phyloP scores from a whole-genome alignment of 2,888 invertebrate genomes.

The Rhagium mordax region DNA sequence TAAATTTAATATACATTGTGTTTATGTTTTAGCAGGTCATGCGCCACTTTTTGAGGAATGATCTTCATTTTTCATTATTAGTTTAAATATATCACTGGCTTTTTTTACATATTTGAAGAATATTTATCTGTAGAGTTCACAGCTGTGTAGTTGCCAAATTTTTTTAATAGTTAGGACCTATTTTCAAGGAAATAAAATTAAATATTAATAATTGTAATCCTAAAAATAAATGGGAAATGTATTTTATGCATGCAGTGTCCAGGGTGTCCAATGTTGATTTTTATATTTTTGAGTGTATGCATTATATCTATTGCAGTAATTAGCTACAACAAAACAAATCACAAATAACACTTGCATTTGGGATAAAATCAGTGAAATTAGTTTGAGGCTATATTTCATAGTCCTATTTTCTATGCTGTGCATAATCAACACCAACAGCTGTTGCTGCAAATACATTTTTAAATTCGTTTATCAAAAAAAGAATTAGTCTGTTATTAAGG shows the following conservation, averaged over 20 bases:
- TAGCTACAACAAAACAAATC: neutral
- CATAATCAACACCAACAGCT: too few relatives aligned
- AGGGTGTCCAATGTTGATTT: conserved; percentile 28
- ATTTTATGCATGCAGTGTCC: conserved; percentile 25
- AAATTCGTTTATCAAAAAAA: too few relatives aligned
- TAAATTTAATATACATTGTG: neutral
- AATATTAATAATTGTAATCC: conserved; percentile 17
- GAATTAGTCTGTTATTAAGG: too few relatives aligned
- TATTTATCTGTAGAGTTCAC: conserved; percentile 14
- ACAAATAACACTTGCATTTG: too few relatives aligned
- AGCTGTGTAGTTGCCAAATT: neutral
- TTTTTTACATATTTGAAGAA: conserved; percentile 5
- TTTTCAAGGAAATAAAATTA: conserved; percentile 23
- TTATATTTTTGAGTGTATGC: neutral
- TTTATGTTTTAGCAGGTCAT: conserved; percentile 5
- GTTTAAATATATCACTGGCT: conserved; percentile 25
- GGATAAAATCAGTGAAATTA: too few relatives aligned
- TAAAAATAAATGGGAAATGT: conserved; percentile 9
- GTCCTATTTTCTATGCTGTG: too few relatives aligned
- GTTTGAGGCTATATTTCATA: too few relatives aligned
- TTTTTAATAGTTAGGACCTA: conserved; percentile 22
- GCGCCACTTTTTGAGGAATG: conserved; percentile 21
- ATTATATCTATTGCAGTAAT: neutral
- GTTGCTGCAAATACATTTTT: too few relatives aligned
- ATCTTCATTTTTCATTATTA: conserved; percentile 24